Evolutionary conservation across 2,113 vertebrate species (phyloP).

Genomic region (Ophiodon elongatus): DNA sequence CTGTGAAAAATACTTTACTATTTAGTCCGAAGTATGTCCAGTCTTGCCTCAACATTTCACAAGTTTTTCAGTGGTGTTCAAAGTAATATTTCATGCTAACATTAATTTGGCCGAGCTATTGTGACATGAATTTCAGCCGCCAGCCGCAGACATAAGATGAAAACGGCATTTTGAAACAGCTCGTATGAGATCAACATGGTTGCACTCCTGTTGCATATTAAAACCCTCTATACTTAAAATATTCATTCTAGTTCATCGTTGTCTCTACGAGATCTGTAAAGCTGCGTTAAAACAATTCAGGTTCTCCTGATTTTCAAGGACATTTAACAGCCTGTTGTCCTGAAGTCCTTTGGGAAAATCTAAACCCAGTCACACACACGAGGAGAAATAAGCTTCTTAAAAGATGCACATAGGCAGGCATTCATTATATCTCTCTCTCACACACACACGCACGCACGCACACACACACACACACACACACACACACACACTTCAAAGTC

Average conservation of each 20-base stretch:
- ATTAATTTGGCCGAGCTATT: not conserved
- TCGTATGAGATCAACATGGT: not conserved
- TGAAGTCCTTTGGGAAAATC: constrained; percentile 9
- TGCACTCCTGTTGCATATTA: not conserved
- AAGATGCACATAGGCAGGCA: constrained; percentile 42
- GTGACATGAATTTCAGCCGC: not conserved
- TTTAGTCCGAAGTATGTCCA: not conserved
- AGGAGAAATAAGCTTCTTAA: constrained; percentile 42
- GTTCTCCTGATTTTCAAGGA: constrained; percentile 8
- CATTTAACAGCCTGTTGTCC: not conserved
- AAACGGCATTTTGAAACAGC: not conserved
- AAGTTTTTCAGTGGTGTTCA: not conserved
- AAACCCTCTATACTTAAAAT: not conserved
- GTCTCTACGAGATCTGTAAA: not conserved
- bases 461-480: constrained; percentile 10
- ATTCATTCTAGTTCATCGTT: not conserved
- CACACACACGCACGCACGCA: not conserved
- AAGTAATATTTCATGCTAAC: not conserved
- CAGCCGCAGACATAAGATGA: not conserved
- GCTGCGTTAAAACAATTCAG: not conserved
- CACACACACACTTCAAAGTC: constrained; percentile 21
- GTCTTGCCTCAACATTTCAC: not conserved
- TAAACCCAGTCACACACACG: constrained; percentile 19
- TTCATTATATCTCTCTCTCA: not conserved
- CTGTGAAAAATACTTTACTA: not conserved